phyloP scores from a whole-genome alignment of 2,888 invertebrate genomes.

The Autographa pulchrina region DNA sequence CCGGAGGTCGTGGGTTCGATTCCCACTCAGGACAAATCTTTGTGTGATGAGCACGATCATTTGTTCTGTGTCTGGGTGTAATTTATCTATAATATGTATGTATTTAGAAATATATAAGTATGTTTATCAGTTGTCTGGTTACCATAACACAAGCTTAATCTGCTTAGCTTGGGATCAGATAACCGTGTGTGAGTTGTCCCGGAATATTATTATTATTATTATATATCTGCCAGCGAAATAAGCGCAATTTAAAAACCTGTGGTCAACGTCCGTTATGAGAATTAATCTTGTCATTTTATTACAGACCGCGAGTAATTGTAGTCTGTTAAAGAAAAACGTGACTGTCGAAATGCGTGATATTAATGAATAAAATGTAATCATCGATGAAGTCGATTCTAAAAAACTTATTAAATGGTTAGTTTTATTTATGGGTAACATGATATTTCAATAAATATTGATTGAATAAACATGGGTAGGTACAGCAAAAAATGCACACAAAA shows the following conservation, averaged over 20 bases:
- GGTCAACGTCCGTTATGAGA: constrained; percentile 20
- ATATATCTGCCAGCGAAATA: neutral
- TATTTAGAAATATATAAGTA: too few species aligned
- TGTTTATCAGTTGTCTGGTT: too few species aligned
- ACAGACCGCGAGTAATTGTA: constrained; percentile 22
- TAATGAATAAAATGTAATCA: neutral
- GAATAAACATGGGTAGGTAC: neutral
- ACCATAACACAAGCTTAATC: too few species aligned
- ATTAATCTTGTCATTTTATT: constrained; percentile 27
- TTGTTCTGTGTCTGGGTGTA: too few species aligned
- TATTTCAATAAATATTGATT: constrained; percentile 4
- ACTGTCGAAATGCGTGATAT: constrained; percentile 38
- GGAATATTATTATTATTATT: too few species aligned
- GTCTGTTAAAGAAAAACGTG: constrained; percentile 29
- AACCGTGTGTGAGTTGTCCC: too few species aligned
- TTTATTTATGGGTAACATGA: neutral
- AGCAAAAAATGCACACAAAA: neutral
- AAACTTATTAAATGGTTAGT: neutral
- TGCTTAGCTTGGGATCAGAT: too few species aligned
- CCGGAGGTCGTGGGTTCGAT: too few species aligned
- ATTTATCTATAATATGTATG: too few species aligned
- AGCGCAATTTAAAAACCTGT: constrained; percentile 8
- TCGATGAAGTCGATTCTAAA: constrained; percentile 11
- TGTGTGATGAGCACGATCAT: too few species aligned
- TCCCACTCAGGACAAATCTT: too few species aligned